These are phyloP conservation scores for Drosophila conformis DNA, from an alignment of 2,888 invertebrate genomes.

Conservation along the genomic window DNA sequence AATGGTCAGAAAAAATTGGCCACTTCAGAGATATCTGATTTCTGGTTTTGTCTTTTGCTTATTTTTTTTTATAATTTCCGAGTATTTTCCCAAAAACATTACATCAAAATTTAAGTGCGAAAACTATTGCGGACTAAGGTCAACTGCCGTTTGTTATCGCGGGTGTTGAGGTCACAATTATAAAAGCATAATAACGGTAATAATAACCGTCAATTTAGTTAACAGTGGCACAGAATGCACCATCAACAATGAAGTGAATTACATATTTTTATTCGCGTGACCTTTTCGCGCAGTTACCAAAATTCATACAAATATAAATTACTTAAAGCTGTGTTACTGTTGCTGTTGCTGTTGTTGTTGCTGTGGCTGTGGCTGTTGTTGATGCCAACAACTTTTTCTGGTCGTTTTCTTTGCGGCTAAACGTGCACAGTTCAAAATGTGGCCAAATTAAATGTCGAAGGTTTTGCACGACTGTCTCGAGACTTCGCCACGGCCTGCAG, in stretches of 20 bases:
- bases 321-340: slow-evolving; percentile 28
- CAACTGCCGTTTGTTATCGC: slow-evolving; percentile 41
- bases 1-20: slow-evolving; percentile 44
- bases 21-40: slow-evolving; percentile 33
- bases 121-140: slow-evolving; percentile 57
- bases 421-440: slow-evolving; percentile 72
- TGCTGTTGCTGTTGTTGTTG: slow-evolving; percentile 2
- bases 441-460: slow-evolving; percentile 78
- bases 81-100: slow-evolving; percentile 61
- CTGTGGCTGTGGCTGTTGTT: not conserved
- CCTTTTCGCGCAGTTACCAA: slow-evolving; percentile 75
- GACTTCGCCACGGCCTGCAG: slow-evolving; percentile 30
- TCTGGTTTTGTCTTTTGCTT: slow-evolving; percentile 37
- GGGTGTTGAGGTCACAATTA: slow-evolving; percentile 73
- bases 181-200: slow-evolving; percentile 40
- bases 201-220: slow-evolving; percentile 40
- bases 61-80: slow-evolving; percentile 6
- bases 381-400: slow-evolving; percentile 58
- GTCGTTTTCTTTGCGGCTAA: slow-evolving; percentile 61
- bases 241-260: slow-evolving; percentile 44
- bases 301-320: slow-evolving; percentile 38
- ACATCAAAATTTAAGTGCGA: slow-evolving; percentile 61
- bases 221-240: slow-evolving; percentile 50
- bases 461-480: slow-evolving; percentile 75
- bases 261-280: slow-evolving; percentile 56